A percentile compares a stretch with the other conserved stretches of the same genome.
These are phyloP conservation scores for Leptinotarsa tumamoca DNA, from an alignment of 2,888 invertebrate species.

Conservation along the genomic window DNA sequence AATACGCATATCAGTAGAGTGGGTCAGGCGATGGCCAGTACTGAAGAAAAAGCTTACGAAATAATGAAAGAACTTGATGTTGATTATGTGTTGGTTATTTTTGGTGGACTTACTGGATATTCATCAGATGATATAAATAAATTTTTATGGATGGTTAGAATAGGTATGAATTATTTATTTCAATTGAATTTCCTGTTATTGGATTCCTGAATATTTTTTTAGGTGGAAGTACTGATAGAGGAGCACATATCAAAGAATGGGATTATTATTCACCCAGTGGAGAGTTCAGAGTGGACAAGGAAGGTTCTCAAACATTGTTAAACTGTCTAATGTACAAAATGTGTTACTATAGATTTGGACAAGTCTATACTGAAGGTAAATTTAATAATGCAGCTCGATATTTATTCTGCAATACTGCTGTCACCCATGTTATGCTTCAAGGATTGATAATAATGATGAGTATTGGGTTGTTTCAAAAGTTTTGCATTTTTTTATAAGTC, in stretches of 20 bases:
- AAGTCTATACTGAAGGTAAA: constrained; percentile 91
- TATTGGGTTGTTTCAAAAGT: no score
- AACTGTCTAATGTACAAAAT: constrained; percentile 99
- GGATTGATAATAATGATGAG: no score
- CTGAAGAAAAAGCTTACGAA: constrained; percentile 96
- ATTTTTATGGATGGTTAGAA: constrained; percentile 98
- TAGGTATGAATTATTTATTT: constrained; percentile 60
- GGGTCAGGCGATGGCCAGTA: constrained; percentile 98
- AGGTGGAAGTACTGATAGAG: constrained; percentile 95
- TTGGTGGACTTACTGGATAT: constrained; percentile 98
- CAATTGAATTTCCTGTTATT: background rate
- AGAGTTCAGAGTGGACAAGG: constrained; percentile 96
- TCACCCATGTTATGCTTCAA: no score
- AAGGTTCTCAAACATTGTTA: constrained; percentile 90
- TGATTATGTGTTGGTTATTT: constrained; percentile 97
- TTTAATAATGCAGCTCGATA: background rate
- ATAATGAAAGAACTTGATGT: constrained; percentile 98
- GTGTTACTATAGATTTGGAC: constrained; percentile 98
- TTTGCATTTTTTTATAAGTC: no score
- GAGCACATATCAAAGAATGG: constrained; percentile 94
- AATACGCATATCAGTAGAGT: constrained; percentile 97
- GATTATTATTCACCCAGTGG: constrained; percentile 97
- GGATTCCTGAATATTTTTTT: constrained; percentile 25
- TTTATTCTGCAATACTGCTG: background rate
- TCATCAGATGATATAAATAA: constrained; percentile 99